phyloP scores from a whole-genome alignment of 2,888 invertebrate species.

The Stenurella melanura region DNA sequence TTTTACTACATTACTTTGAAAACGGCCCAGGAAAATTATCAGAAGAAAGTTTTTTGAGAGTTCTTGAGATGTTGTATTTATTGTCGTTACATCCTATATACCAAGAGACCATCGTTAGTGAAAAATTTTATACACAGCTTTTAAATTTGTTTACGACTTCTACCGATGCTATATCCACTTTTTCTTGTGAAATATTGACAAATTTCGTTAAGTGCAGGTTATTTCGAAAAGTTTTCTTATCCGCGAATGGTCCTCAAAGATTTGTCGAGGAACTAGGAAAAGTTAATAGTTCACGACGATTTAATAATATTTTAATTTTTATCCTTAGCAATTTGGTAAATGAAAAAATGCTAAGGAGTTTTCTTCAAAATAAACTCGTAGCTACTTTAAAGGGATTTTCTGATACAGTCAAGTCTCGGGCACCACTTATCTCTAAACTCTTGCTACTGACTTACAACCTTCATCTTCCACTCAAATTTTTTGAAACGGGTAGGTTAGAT shows the following conservation, averaged over 20 bases:
- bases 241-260: conserved; percentile 55
- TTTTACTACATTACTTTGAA: conserved; percentile 60
- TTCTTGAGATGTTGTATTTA: conserved; percentile 60
- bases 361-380: conserved; percentile 57
- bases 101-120: conserved; percentile 54
- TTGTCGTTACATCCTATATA: conserved; percentile 56
- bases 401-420: conserved; percentile 37
- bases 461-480: conserved; percentile 66
- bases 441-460: conserved; percentile 61
- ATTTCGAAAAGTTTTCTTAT: conserved; percentile 59
- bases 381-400: conserved; percentile 55
- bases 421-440: conserved; percentile 60
- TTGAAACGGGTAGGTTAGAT: conserved; percentile 61
- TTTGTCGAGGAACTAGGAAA: conserved; percentile 54
- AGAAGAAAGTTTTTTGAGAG: conserved; percentile 55
- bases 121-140: conserved; percentile 55
- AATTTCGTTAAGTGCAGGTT: conserved; percentile 48
- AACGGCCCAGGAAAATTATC: conserved; percentile 51
- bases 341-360: conserved; percentile 58
- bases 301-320: conserved; percentile 62
- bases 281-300: conserved; percentile 51
- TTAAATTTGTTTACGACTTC: conserved; percentile 49
- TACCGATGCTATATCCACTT: conserved; percentile 48
- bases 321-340: conserved; percentile 62
- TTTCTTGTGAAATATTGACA: conserved; percentile 59